Evolutionary conservation across 2,888 invertebrate genomes (phyloP), one percentile per base, ranked within the genome.

Genomic region (Callosobruchus maculatus): DNA sequence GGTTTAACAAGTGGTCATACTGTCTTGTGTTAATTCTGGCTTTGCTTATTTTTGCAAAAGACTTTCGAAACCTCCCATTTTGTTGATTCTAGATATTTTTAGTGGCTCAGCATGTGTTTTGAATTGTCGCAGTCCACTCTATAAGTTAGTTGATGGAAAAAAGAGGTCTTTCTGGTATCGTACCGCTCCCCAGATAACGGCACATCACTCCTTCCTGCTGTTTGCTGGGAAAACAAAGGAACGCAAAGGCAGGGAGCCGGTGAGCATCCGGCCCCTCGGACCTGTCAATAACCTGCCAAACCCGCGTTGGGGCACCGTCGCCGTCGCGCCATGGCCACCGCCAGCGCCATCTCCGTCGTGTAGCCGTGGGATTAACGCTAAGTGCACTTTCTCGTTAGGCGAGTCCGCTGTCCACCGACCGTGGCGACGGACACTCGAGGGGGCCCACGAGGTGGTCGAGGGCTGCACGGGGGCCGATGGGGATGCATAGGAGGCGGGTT

Each of bases 331-430:
- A 9, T 30, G 30, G 30, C 3, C 49, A 18, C 18, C 49, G 49
- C n/a, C n/a, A n/a, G n/a, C n/a, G 13, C 49, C 13, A 7, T 26
- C 70, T 67, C 67, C 73, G 73, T 73, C 73, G 70, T 68, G 68
- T 20, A 21, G 72, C 74, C 71, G 70, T 70, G 21, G 21, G n/a
- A 68, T 22, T 18, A 22, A 72, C n/a, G 21, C 22, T 30, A 69
- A 71, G 30, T 31, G 20, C 7, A 71, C 68, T 67, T 68, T 22
- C 26, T 72, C 70, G 74, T 70, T 74, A 72, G 72, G 70, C 74
- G 72, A 74, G 68, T 72, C 72, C 74, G 73, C 20, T 22, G 66
- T 70, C 71, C 73, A 66, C 67, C 22, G 73, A 74, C 72, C 75
- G 69, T 71, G 49, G 49, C 49, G 49, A 49, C 49, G 49, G 49